A percentile compares a stretch with the other conserved stretches of the same genome.
phyloP scores from a whole-genome alignment of 2,797 vertebrate species.

The Apogon hyalosoma region DNA sequence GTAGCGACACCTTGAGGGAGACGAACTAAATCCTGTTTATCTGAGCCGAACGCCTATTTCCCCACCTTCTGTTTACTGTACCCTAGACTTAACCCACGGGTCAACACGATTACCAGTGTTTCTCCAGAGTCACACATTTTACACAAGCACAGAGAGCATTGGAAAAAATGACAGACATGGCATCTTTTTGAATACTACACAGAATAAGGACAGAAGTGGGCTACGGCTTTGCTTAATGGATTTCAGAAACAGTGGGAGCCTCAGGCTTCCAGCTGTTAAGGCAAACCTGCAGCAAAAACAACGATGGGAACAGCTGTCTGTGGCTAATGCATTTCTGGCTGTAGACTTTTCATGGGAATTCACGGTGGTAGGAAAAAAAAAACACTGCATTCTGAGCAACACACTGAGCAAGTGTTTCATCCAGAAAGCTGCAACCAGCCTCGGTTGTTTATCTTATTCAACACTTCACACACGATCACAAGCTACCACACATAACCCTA shows the following conservation, averaged over 20 bases:
- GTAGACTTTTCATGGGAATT: conserved; percentile 24
- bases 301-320: conserved; percentile 50
- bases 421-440: conserved; percentile 3
- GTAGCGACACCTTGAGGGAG: too few species aligned
- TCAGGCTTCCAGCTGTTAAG: conserved; percentile 51
- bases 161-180: conserved; percentile 8
- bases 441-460: conserved; percentile 20
- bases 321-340: conserved; percentile 39
- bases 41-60: too few species aligned
- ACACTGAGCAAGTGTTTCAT: conserved; percentile 10
- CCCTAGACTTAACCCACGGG: too few species aligned
- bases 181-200: conserved; percentile 3
- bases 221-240: conserved; percentile 44
- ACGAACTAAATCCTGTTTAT: too few species aligned
- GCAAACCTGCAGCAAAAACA: conserved; percentile 50
- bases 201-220: conserved; percentile 32
- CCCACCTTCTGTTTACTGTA: too few species aligned
- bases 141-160: conserved; percentile 1
- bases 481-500: not conserved
- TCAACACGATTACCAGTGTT: conserved; percentile 3
- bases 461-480: conserved; percentile 5
- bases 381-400: conserved; percentile 32
- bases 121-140: not conserved
- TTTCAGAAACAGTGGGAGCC: conserved; percentile 52
- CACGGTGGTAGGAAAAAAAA: not conserved